Evolutionary conservation across 2,888 invertebrate genomes (phyloP), one percentile per base, ranked within the genome.

Genomic region (Aporophyla lueneburgensis): DNA sequence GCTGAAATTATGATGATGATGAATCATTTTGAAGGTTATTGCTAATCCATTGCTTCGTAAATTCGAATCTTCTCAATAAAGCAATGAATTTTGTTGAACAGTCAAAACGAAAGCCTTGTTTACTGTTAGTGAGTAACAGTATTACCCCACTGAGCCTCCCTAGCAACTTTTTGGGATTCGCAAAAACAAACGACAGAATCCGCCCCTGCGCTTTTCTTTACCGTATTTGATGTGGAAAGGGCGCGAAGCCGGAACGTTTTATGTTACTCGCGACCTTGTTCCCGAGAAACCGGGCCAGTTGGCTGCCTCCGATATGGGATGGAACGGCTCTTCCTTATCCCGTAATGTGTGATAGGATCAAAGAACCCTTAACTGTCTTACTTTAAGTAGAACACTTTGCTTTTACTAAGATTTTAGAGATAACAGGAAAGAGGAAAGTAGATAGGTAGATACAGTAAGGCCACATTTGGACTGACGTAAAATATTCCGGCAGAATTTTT

Each of bases 281-380:
- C 51, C 27, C 24, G 46, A 40, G 46, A 49, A 75, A 46, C 56
- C 67, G 66, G 62, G 62, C 53, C 75, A 62, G 76, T 56, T 67
- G 27, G 62, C 76, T 75, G 74, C 74, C 74, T 65, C 58, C 74
- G 74, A 51, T 21, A 5, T n/a, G 58, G 33, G 16, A 27, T n/a
- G 40, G 56, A 72, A 80, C 24, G 65, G 12, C 19, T 24, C 56
- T 56, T 80, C 53, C 74, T 54, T 65, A 67, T 63, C 56, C 51
- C 56, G 33, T 74, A 74, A 78, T 53, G n/a, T 75, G 76, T 67
- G 81, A 81, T 68, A 79, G 68, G 81, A 79, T 76, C 81, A 81
- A 79, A 78, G 66, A 58, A 58, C 58, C 58, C 46, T 24, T 51
- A 80, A 61, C 71, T 76, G 49, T 61, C 71, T 54, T 61, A 49